These are phyloP conservation scores for Pithys albifrons DNA, from an alignment of 2,113 vertebrate genomes.

Conservation along the genomic window DNA sequence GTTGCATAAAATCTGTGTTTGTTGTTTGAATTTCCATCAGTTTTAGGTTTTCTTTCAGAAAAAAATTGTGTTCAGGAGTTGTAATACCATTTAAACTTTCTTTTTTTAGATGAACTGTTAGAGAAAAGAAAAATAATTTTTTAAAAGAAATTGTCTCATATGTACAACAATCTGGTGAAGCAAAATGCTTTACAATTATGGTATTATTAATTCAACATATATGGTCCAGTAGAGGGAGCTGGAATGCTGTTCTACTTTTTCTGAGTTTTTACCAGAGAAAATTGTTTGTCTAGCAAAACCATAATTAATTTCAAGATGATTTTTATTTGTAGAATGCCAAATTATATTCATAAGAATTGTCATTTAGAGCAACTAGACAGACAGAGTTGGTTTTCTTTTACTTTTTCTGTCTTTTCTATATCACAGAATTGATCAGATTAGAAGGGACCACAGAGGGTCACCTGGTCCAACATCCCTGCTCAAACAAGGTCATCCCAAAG, in stretches of 20 bases:
- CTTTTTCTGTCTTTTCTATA: background rate
- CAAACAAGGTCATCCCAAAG: background rate
- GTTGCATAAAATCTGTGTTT: background rate
- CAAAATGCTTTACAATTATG: background rate
- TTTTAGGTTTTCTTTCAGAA: background rate
- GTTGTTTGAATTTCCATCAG: background rate
- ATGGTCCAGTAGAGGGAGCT: slow-evolving; percentile 60
- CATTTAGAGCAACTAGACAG: background rate
- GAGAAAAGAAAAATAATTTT: background rate
- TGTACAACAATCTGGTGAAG: background rate
- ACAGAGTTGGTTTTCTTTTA: background rate
- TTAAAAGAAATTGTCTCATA: background rate
- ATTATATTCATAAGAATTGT: background rate
- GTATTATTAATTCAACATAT: background rate
- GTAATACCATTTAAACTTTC: background rate
- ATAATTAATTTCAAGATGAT: background rate
- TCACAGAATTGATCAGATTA: background rate
- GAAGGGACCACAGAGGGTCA: background rate
- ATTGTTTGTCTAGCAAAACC: background rate
- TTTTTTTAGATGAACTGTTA: background rate
- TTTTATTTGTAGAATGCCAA: background rate
- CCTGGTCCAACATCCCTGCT: background rate
- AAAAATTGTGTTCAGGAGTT: background rate
- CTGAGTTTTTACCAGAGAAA: background rate
- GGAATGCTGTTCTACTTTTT: slow-evolving; percentile 1